These are phyloP conservation scores for Cydia splendana DNA, from an alignment of 1,140 invertebrate genomes.

Conservation along the genomic window DNA sequence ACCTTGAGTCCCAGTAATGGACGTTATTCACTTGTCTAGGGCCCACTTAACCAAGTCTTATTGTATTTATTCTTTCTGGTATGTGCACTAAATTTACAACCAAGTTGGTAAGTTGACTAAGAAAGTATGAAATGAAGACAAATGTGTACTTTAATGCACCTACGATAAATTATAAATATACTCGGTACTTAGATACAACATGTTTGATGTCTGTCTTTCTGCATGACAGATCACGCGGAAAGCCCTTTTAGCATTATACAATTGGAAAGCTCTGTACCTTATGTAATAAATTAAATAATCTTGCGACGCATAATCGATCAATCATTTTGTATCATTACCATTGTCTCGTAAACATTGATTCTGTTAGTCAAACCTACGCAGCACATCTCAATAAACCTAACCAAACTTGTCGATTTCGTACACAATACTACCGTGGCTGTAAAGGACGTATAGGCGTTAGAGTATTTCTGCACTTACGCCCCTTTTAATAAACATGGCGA, in stretches of 20 bases:
- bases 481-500: neutral
- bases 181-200: neutral
- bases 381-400: constrained; percentile 14
- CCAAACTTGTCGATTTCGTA: constrained; percentile 18
- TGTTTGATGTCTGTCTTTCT: neutral
- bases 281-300: neutral
- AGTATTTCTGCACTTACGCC: neutral
- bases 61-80: too few species aligned
- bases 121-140: too few species aligned
- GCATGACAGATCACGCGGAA: neutral
- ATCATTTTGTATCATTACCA: neutral
- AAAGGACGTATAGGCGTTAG: neutral
- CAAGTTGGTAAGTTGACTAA: too few species aligned
- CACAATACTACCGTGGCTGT: neutral
- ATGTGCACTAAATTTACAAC: too few species aligned
- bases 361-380: constrained; percentile 16
- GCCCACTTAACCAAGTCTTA: too few species aligned
- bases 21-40: too few species aligned
- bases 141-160: too few species aligned
- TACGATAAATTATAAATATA: too few species aligned
- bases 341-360: constrained; percentile 18
- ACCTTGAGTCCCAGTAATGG: too few species aligned
- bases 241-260: constrained; percentile 11
- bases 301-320: neutral
- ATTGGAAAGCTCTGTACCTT: neutral